phyloP scores from a whole-genome alignment of 1,140 invertebrate species.

The Zaprionus ornatus region DNA sequence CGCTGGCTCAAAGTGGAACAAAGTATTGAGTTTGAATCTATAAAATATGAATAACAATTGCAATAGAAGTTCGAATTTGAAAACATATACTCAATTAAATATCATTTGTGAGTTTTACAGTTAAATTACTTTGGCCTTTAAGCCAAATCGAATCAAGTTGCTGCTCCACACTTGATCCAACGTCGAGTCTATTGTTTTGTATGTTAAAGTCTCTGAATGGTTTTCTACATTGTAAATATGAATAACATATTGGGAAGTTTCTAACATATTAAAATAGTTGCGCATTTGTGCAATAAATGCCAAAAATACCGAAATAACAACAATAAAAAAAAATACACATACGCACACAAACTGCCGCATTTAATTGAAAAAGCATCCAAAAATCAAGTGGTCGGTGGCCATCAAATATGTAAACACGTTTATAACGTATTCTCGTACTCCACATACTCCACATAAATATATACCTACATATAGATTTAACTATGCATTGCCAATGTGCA shows the following conservation, averaged over 20 bases:
- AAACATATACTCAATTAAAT: neutral
- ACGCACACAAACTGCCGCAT: slow-evolving; percentile 10
- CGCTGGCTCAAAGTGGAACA: slow-evolving; percentile 11
- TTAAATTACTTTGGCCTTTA: neutral
- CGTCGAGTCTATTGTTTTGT: neutral
- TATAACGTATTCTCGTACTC: slow-evolving; percentile 23
- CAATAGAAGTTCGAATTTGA: neutral
- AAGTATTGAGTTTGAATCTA: neutral
- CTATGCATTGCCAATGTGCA: slow-evolving; percentile 41
- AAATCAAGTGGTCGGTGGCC: slow-evolving; percentile 47
- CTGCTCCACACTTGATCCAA: slow-evolving; percentile 49
- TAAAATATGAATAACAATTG: slow-evolving; percentile 2
- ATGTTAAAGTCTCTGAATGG: slow-evolving; percentile 17
- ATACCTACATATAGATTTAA: slow-evolving; percentile 7
- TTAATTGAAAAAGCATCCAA: slow-evolving; percentile 48
- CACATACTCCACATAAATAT: slow-evolving; percentile 45
- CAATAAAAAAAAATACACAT: slow-evolving; percentile 7
- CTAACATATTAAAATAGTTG: slow-evolving; percentile 47
- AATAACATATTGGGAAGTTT: slow-evolving; percentile 12
- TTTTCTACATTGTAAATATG: slow-evolving; percentile 34
- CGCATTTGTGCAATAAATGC: slow-evolving; percentile 44
- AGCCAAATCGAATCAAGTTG: neutral
- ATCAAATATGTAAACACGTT: slow-evolving; percentile 47
- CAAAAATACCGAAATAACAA: slow-evolving; percentile 37
- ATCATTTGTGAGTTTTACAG: neutral